phyloP scores from a whole-genome alignment of 2,113 vertebrate genomes.

The Poecilia latipinna region DNA sequence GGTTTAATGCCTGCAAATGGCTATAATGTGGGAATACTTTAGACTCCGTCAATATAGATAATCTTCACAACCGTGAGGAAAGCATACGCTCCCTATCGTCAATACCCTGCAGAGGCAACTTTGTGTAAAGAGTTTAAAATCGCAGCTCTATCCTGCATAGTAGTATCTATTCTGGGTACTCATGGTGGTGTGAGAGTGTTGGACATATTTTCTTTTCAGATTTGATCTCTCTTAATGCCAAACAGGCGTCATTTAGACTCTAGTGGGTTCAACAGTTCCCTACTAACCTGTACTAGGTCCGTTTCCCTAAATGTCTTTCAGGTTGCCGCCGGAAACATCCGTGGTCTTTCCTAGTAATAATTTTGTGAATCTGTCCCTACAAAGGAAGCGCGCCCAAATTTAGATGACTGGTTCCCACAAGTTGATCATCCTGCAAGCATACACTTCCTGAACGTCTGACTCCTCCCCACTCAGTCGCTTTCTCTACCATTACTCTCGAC shows the following conservation, averaged over 20 bases:
- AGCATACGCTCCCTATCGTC: background rate
- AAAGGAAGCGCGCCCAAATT: slow-evolving; percentile 20
- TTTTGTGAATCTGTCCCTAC: slow-evolving; percentile 10
- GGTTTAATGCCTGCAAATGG: background rate
- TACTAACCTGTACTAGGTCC: background rate
- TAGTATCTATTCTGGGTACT: too few relatives aligned
- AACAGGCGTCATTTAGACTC: too few relatives aligned
- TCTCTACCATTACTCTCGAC: background rate
- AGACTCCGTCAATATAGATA: too few relatives aligned
- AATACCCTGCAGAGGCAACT: too few relatives aligned
- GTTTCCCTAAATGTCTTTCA: background rate
- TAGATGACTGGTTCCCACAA: slow-evolving; percentile 30
- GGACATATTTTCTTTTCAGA: background rate
- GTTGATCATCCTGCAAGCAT: slow-evolving; percentile 27
- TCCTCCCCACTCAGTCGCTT: slow-evolving; percentile 11
- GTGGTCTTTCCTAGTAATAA: slow-evolving; percentile 7
- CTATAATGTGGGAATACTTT: too few relatives aligned
- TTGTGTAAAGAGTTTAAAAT: too few relatives aligned
- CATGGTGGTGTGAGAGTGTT: too few relatives aligned
- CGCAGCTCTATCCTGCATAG: too few relatives aligned
- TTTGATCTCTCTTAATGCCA: background rate
- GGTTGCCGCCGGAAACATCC: background rate
- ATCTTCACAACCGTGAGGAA: too few relatives aligned
- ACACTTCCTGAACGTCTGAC: slow-evolving; percentile 44
- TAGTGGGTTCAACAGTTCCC: background rate